Evolutionary conservation across 2,888 invertebrate species (phyloP).

Genomic region (Epiblema foenella): DNA sequence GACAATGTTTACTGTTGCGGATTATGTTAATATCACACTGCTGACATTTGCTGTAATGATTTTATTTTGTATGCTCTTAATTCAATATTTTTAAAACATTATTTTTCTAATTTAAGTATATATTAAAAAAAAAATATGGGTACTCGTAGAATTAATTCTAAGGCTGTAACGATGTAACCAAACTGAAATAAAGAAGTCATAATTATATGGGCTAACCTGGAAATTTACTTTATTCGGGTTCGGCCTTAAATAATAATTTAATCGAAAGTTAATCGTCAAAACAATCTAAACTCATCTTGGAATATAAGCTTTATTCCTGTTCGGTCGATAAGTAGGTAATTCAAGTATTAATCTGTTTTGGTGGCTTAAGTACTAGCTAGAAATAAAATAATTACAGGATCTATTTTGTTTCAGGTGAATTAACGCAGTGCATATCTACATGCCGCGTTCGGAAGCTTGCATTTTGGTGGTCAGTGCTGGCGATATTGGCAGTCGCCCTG

Average conservation of each 20-base stretch:
- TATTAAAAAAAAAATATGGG: neutral
- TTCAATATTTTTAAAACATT: slow-evolving; percentile 7
- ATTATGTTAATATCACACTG: neutral
- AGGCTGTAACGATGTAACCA: no score
- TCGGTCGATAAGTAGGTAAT: no score
- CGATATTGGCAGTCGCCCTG: neutral
- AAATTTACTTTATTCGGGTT: no score
- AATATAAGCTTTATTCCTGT: no score
- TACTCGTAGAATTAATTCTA: no score
- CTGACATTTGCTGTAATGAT: slow-evolving; percentile 20
- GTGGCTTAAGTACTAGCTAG: neutral
- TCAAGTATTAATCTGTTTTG: neutral
- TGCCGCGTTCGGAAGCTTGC: neutral
- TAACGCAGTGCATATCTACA: neutral
- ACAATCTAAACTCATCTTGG: no score
- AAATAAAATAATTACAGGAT: neutral
- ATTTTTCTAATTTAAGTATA: neutral
- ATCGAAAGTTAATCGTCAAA: no score
- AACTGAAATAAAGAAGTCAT: no score
- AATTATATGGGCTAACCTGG: no score
- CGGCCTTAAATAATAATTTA: no score
- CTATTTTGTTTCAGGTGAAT: slow-evolving; percentile 3
- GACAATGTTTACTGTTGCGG: neutral
- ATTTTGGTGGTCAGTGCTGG: slow-evolving; percentile 2
- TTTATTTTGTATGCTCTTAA: slow-evolving; percentile 19